Evolutionary conservation across 2,113 vertebrate species (phyloP), one percentile per base, ranked within the genome.

Genomic region (Pachycephala philippinensis): DNA sequence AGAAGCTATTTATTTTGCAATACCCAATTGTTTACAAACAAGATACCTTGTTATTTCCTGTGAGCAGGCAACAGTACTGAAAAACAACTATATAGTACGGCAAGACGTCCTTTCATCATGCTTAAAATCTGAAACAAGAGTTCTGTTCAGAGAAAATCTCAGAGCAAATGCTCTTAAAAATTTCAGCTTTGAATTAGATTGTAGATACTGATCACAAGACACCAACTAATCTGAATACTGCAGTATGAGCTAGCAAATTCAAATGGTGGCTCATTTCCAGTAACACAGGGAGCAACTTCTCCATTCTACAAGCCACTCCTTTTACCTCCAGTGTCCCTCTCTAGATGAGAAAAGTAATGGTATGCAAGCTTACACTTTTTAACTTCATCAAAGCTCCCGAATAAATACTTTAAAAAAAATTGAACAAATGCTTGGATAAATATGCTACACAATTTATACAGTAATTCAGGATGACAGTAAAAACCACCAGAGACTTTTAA

Each of bases 191-290:
- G 68, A 97, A 72, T 90, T 87, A 81, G 59, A 97, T 42, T 1
- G 47, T 72, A 97, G 95, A 95, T 95, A 97, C 89, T 53, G 79
- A 93, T 96, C 93, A 96, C 91, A 92, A 95, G 96, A 96, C 72
- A 68, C 59, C 83, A 90, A 59, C 60, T 97, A 96, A 96, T 97
- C 87, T 96, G 83, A 97, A 96, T 45, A 83, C 93, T 96, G 91
- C 96, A 96, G 88, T 44, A 93, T 93, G 95, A 98, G 83, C 95
- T 96, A 91, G 83, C 94, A 97, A 97, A 95, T 95, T 95, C 79
- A 95, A 93, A 96, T n/a, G 47, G 80, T 95, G 95, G 91, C 92
- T 97, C 95, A 84, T 56, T 97, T 97, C 94, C 96, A 97, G 3
- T 11, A 93, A 87, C 53, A 96, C 66, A 84, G 49, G 35, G 68